These are phyloP conservation scores for Gonioctena quinquepunctata DNA, from an alignment of 1,140 invertebrate genomes.

Conservation along the genomic window DNA sequence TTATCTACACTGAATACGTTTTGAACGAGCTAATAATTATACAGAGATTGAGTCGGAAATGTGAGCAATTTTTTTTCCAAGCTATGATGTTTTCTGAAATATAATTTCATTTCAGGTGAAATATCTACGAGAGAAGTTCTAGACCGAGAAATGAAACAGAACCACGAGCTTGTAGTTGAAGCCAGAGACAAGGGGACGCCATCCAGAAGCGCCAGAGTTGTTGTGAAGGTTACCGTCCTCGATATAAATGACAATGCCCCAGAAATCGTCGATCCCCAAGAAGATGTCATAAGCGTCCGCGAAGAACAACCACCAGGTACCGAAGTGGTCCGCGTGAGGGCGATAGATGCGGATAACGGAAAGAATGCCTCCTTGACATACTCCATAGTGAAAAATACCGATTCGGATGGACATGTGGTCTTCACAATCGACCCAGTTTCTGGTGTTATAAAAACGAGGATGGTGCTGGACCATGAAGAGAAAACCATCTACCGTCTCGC, in stretches of 20 bases:
- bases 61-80: too few relatives aligned
- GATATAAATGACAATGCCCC: conserved; percentile 93
- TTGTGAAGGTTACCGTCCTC: conserved; percentile 73
- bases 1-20: too few relatives aligned
- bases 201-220: conserved; percentile 71
- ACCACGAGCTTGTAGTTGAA: conserved; percentile 82
- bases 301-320: conserved; percentile 82
- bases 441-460: conserved; percentile 85
- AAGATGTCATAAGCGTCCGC: conserved; percentile 83
- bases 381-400: conserved; percentile 79
- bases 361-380: conserved; percentile 88
- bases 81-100: too few relatives aligned
- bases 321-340: conserved; percentile 82
- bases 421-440: conserved; percentile 85
- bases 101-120: conserved; percentile 81
- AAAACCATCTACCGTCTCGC: conserved; percentile 82
- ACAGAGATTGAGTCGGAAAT: too few relatives aligned
- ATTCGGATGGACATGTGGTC: conserved; percentile 80
- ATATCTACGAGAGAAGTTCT: conserved; percentile 80
- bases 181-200: conserved; percentile 84
- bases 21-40: too few relatives aligned
- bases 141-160: conserved; percentile 78
- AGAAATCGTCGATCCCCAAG: conserved; percentile 83
- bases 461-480: conserved; percentile 88
- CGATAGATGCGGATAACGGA: conserved; percentile 84